Percentiles rank a stretch among this genome's conserved stretches.
Evolutionary conservation across 2,797 vertebrate species (phyloP).

Genomic region (Myripristis jacobus): DNA sequence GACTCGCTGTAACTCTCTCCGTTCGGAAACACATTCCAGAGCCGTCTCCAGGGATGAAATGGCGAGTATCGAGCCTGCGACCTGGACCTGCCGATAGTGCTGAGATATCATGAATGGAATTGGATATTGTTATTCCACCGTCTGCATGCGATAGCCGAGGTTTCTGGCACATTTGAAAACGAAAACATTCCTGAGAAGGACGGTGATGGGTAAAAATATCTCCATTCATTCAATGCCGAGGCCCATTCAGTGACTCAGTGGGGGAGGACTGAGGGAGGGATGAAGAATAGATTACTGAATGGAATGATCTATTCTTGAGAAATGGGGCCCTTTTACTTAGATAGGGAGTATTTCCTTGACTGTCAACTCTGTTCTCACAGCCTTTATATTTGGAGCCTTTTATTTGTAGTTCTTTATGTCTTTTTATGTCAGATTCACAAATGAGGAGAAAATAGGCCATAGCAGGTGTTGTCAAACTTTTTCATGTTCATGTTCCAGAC

Average conservation of each 20-base stretch:
- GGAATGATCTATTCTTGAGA: neutral
- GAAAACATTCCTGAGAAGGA: constrained; percentile 77
- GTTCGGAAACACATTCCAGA: constrained; percentile 59
- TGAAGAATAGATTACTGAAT: constrained; percentile 33
- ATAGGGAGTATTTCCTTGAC: neutral
- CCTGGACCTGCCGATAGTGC: constrained; percentile 15
- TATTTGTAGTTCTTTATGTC: no score
- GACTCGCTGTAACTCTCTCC: constrained; percentile 25
- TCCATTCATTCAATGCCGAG: constrained; percentile 66
- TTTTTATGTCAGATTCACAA: neutral
- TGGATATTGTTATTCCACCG: constrained; percentile 60
- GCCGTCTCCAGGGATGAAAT: constrained; percentile 22
- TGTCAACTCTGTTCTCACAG: neutral
- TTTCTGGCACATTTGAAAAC: constrained; percentile 72
- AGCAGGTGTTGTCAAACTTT: no score
- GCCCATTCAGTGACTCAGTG: constrained; percentile 56
- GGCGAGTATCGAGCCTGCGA: constrained; percentile 24
- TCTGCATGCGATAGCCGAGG: constrained; percentile 51
- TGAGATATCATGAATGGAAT: constrained; percentile 54
- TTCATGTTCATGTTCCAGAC: no score
- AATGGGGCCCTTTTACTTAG: neutral
- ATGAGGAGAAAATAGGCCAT: neutral
- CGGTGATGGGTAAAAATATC: constrained; percentile 70
- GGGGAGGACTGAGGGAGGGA: constrained; percentile 23
- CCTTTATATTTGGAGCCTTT: no score